Percentiles rank a stretch among this genome's conserved stretches.
phyloP scores from a whole-genome alignment of 2,888 invertebrate species.

The Anodontia alba region DNA sequence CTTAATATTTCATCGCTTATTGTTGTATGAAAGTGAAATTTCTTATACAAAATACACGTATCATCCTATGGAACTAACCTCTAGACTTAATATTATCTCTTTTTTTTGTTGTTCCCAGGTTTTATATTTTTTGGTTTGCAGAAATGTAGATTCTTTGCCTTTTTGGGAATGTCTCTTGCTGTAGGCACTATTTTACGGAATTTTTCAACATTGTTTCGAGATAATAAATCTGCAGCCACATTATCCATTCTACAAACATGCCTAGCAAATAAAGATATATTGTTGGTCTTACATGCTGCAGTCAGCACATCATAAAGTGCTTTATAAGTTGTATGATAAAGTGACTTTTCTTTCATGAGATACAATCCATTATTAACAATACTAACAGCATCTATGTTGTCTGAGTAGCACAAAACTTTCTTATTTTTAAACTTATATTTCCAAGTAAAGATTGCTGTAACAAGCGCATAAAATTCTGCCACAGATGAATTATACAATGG shows the following conservation, averaged over 20 bases:
- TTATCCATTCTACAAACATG: slow-evolving; percentile 63
- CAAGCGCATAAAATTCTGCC: slow-evolving; percentile 67
- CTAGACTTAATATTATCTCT: too few species aligned
- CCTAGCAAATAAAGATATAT: slow-evolving; percentile 54
- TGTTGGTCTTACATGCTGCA: slow-evolving; percentile 51
- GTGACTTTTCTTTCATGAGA: not conserved
- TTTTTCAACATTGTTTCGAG: slow-evolving; percentile 50
- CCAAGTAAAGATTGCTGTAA: slow-evolving; percentile 71
- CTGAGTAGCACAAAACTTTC: slow-evolving; percentile 63
- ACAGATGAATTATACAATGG: slow-evolving; percentile 33
- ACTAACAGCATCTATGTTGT: slow-evolving; percentile 49
- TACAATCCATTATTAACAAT: slow-evolving; percentile 58
- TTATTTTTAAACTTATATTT: slow-evolving; percentile 70
- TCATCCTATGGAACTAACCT: too few species aligned
- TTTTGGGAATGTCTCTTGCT: slow-evolving; percentile 61
- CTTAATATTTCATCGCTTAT: too few species aligned
- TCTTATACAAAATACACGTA: too few species aligned
- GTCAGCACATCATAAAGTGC: too few species aligned
- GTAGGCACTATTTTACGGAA: slow-evolving; percentile 65
- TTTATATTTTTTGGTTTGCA: slow-evolving; percentile 28
- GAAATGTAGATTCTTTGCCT: slow-evolving; percentile 70
- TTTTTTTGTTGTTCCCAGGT: too few species aligned
- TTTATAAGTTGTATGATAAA: too few species aligned
- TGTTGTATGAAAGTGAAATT: too few species aligned
- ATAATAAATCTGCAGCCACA: slow-evolving; percentile 67